Evolutionary conservation across 2,888 invertebrate species (phyloP), one percentile per base, ranked within the genome.

Genomic region (Amblyjoppa fuscipennis): DNA sequence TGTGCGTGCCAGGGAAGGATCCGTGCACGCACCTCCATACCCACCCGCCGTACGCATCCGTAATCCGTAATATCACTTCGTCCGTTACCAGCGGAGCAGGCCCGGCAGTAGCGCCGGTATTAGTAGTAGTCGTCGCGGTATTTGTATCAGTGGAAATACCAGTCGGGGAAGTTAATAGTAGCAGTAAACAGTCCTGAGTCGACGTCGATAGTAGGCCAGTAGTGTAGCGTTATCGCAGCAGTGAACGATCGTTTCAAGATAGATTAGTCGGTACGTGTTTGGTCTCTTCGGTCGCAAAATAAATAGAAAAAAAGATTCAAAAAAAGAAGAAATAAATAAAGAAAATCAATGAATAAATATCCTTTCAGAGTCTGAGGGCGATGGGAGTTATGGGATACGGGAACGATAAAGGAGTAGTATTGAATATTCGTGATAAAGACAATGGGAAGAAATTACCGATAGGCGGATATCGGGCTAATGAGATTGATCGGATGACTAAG

Each of bases 61-160:
- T 87, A 87, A 88, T 88, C 83, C 76, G 82, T 87, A 80, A 85
- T 85, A 85, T 86, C 83, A 81, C 82, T 75, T 81, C 31, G 80
- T 86, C 81, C 85, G 86, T 86, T 81, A 84, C 76, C 59, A 80
- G 75, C 76, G 9, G 31, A 80, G 75, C 79, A 45, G 38, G 68
- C 71, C 34, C 70, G 34, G 53, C 53, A 31, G 51, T 34, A 20
- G n/a, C 4, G 11, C 7, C 31, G 49, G 69, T 56, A 56, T 61
- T 70, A 53, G 38, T 20, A 20, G 25, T 13, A 7, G 51, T 61
- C 34, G 49, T 75, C 7, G 34, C 11, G 1, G 64, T 66, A n/a
- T 56, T 25, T n/a, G 41, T 66, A 45, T 70, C 69, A 16, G 71
- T 77, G 28, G 53, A 56, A 69, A 53, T 53, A 71, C 49, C 7